phyloP scores from a whole-genome alignment of 2,888 invertebrate genomes.

The Drosophila pullipes region DNA sequence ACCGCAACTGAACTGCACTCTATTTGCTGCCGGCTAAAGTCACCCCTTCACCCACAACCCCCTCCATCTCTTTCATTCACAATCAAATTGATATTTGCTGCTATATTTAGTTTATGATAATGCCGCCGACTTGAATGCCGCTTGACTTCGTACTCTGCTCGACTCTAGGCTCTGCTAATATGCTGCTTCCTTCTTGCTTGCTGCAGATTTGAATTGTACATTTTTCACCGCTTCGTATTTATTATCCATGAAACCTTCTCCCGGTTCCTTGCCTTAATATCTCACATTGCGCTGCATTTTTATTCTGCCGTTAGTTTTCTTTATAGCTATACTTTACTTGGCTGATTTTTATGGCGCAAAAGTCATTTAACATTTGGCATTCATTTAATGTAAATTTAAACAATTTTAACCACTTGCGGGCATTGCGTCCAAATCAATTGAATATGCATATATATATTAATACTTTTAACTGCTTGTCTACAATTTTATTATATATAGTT shows the following conservation, averaged over 20 bases:
- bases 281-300: constrained; percentile 32
- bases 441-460: constrained; percentile 5
- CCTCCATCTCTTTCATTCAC: constrained; percentile 20
- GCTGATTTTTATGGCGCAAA: constrained; percentile 52
- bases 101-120: constrained; percentile 82
- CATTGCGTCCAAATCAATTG: constrained; percentile 36
- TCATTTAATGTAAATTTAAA: constrained; percentile 42
- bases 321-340: constrained; percentile 23
- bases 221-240: constrained; percentile 60
- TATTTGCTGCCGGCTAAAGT: constrained; percentile 51
- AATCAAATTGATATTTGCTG: constrained; percentile 82
- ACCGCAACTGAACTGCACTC: constrained; percentile 31
- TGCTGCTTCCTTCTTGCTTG: constrained; percentile 63
- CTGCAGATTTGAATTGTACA: constrained; percentile 26
- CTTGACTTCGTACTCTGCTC: constrained; percentile 16
- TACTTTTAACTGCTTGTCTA: background rate
- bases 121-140: constrained; percentile 60
- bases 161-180: constrained; percentile 49
- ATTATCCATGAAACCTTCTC: constrained; percentile 54
- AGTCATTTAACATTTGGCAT: constrained; percentile 67
- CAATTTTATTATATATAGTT: background rate
- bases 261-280: constrained; percentile 23
- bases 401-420: constrained; percentile 14
- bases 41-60: constrained; percentile 32
- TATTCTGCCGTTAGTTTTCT: constrained; percentile 14